A percentile compares a stretch with the other conserved stretches of the same genome.
phyloP scores from a whole-genome alignment of 2,797 vertebrate genomes.

The Malurus leucopterus region DNA sequence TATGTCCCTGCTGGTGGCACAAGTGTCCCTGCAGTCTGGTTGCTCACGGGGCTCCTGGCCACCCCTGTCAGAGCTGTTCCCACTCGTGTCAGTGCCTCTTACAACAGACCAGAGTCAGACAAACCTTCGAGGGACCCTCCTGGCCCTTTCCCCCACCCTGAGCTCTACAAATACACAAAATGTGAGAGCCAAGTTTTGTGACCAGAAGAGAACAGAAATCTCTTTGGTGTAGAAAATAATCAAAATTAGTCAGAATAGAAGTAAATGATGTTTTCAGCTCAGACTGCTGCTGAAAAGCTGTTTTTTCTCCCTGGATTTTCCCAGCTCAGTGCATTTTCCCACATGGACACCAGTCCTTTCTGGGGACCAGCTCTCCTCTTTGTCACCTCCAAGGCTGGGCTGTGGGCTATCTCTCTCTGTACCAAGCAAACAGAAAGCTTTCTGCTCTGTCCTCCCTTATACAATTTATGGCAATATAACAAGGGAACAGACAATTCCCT shows the following conservation, averaged over 20 bases:
- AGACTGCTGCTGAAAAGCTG: neutral
- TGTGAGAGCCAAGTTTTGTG: neutral
- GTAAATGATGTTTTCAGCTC: neutral
- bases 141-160: neutral
- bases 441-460: neutral
- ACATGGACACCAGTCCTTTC: neutral
- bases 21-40: neutral
- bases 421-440: neutral
- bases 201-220: neutral
- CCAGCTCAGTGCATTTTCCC: neutral
- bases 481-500: neutral
- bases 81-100: neutral
- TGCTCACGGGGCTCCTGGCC: fast-evolving
- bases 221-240: neutral
- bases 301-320: neutral
- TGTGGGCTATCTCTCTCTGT: neutral
- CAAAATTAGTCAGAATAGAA: neutral
- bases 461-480: neutral
- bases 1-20: fast-evolving
- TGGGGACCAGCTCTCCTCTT: neutral
- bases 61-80: neutral
- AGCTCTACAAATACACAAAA: neutral
- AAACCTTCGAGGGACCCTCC: neutral
- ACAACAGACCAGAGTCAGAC: fast-evolving
- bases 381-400: neutral